phyloP scores from a whole-genome alignment of 2,888 invertebrate species.

The Scaptomyza polygonia region DNA sequence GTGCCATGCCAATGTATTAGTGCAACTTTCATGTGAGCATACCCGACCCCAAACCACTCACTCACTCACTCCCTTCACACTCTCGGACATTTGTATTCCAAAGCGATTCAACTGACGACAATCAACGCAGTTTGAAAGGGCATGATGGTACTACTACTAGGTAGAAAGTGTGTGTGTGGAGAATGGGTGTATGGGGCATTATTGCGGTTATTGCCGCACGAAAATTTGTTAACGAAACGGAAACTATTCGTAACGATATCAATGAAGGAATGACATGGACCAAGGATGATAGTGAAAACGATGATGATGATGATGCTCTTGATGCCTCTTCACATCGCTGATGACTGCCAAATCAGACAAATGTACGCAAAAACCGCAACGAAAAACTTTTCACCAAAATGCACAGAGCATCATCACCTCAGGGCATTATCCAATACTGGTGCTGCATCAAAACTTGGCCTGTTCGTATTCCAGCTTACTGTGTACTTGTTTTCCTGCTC shows the following conservation, averaged over 20 bases:
- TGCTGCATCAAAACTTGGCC: constrained; percentile 2
- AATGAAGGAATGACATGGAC: constrained; percentile 72
- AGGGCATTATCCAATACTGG: constrained; percentile 38
- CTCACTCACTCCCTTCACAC: background rate
- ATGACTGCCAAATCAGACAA: constrained; percentile 77
- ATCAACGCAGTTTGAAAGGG: constrained; percentile 38
- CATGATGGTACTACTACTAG: background rate
- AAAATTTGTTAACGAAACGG: constrained; percentile 74
- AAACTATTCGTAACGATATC: constrained; percentile 76
- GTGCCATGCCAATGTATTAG: constrained; percentile 53
- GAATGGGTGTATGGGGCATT: constrained; percentile 44
- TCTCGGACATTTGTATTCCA: constrained; percentile 45
- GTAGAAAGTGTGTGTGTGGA: constrained; percentile 17
- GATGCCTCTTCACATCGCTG: constrained; percentile 29
- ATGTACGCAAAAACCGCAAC: constrained; percentile 74
- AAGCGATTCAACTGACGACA: constrained; percentile 60
- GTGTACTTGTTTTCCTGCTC: background rate
- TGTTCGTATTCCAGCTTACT: background rate
- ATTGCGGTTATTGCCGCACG: constrained; percentile 76
- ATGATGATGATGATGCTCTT: constrained; percentile 16
- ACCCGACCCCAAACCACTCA: background rate
- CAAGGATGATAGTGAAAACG: constrained; percentile 39
- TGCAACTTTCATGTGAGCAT: constrained; percentile 39
- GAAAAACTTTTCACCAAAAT: constrained; percentile 69
- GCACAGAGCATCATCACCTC: constrained; percentile 61